Base-by-base conservation (phyloP, 1,140 invertebrate genomes). In the Lasioglossum albipes region DNA sequence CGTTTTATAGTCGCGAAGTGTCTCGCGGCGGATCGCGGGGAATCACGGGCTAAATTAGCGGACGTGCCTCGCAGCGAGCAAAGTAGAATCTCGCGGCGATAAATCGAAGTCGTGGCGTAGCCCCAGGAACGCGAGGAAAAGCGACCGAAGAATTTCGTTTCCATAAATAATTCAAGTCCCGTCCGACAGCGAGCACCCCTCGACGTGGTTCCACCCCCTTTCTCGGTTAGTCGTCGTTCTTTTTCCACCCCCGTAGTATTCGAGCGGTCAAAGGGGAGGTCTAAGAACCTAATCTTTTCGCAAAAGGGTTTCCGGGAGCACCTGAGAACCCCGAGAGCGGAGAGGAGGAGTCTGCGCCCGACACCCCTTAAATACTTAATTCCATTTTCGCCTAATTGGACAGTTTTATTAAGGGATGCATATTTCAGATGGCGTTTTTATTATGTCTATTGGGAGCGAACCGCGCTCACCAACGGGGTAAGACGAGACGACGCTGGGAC, bases 331-430 rank as follows among this genome's bases (percentile, higher is more conserved):
- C 70, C 31, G 27, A 41, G 27, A 57, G 78, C 36, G 78, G 65
- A 83, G 78, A 84, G 61, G 79, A 81, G 52, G 77, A 71, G 81
- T 81, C 77, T 6, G 2, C 18, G 65, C 84, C 57, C 82, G 86
- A 90, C 89, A 91, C 89, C 88, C 88, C 84, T 70, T 91, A 91
- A 92, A 93, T 93, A 91, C 91, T 91, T 93, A 93, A 93, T 93
- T 93, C 90, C 91, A 93, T 93, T 91, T 88, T 90, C 88, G 79
- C 83, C 84, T 93, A 93, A 93, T 93, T 93, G 92, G 91, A 93
- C 89, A 90, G 90, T 93, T 93, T 93, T 93, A 93, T 93, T 91
- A 93, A 93, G 91, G 90, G 88, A 93, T 93, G 91, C 92, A 93
- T 93, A 93, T 93, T 93, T 93, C 90, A 93, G 90, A 92, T 92